Conservation (phyloP, 2,888 invertebrate genomes). For the Dynastes maya region DNA sequence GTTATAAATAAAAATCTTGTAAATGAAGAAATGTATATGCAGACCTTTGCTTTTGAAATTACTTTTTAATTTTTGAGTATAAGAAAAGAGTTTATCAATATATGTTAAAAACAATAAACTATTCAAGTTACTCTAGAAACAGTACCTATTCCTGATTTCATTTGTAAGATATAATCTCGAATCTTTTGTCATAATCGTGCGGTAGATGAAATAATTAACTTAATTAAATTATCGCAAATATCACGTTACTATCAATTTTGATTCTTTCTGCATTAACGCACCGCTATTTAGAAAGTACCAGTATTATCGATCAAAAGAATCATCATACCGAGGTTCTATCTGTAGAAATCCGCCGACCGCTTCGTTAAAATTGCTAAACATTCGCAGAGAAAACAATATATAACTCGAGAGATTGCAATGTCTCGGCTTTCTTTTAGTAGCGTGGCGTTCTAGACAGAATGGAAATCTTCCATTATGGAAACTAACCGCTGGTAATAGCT, state of each 20-base stretch:
- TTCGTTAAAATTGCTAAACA: background rate
- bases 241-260: background rate
- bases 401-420: background rate
- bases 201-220: background rate
- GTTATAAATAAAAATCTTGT: no score
- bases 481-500: background rate
- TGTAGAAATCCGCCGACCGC: slow-evolving; percentile 2
- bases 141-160: no score
- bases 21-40: no score
- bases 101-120: no score
- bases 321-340: background rate
- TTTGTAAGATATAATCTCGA: no score
- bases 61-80: no score
- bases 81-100: no score
- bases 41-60: no score
- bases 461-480: slow-evolving; percentile 6
- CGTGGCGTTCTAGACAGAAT: background rate
- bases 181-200: no score
- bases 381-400: background rate
- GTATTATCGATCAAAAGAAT: slow-evolving; percentile 6
- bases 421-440: background rate
- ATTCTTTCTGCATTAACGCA: background rate
- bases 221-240: background rate
- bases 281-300: slow-evolving; percentile 1
- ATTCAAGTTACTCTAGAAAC: no score